These are phyloP conservation scores for Eueremaeus valkanovi DNA, from an alignment of 2,888 invertebrate genomes.

Conservation along the genomic window DNA sequence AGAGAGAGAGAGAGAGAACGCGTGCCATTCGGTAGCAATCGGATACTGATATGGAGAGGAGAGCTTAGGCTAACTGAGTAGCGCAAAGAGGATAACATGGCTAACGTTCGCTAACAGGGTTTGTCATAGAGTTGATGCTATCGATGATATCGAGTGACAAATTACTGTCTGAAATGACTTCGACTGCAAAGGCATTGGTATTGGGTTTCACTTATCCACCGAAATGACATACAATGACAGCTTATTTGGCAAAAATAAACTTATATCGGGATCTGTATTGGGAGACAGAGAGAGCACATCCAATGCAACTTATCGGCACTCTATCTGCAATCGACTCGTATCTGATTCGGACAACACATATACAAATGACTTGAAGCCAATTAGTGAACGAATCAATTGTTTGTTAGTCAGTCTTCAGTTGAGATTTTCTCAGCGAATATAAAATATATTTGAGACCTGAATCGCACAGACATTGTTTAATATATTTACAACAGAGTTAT, in stretches of 20 bases:
- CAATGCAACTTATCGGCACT: not conserved
- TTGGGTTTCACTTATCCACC: constrained; percentile 28
- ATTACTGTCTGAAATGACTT: constrained; percentile 31
- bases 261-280: not conserved
- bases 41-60: constrained; percentile 8
- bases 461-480: not conserved
- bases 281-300: not conserved
- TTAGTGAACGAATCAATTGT: not conserved
- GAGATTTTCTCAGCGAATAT: not conserved
- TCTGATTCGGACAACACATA: not conserved
- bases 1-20: constrained; percentile 25
- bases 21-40: constrained; percentile 20
- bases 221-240: constrained; percentile 23
- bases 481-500: no score
- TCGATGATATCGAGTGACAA: constrained; percentile 26
- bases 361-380: not conserved
- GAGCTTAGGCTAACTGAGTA: not conserved
- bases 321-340: not conserved
- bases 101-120: constrained; percentile 8
- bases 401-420: not conserved
- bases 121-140: constrained; percentile 21
- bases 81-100: not conserved
- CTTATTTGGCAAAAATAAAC: constrained; percentile 23
- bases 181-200: constrained; percentile 10
- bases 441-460: no score